These are phyloP conservation scores for Tyto alba DNA, from an alignment of 2,113 vertebrate species.

Conservation along the genomic window DNA sequence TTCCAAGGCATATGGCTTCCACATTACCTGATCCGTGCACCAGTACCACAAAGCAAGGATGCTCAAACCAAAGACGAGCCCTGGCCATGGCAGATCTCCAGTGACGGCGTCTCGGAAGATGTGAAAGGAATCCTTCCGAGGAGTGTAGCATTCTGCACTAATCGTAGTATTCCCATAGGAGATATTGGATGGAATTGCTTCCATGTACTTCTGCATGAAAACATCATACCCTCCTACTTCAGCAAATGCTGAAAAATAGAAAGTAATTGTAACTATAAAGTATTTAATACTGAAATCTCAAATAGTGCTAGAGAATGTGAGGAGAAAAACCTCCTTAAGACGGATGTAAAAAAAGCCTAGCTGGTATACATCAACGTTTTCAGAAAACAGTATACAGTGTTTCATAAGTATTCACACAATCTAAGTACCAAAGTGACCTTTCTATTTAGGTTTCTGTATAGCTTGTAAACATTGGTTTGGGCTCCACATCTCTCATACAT, in stretches of 20 bases:
- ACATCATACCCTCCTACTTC: constrained; percentile 84
- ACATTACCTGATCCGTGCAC: constrained; percentile 93
- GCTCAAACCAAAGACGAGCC: constrained; percentile 84
- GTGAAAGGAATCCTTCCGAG: constrained; percentile 85
- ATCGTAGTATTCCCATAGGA: neutral
- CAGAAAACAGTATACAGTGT: neutral
- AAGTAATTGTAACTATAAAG: neutral
- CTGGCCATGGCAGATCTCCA: constrained; percentile 92
- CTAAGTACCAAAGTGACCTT: neutral
- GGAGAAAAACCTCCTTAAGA: neutral
- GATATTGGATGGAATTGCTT: constrained; percentile 68
- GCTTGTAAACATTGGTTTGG: neutral
- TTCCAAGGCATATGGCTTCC: neutral
- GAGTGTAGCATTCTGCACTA: constrained; percentile 73
- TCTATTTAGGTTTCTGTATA: neutral
- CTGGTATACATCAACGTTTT: no score
- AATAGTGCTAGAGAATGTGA: neutral
- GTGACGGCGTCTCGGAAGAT: constrained; percentile 82
- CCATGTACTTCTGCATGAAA: constrained; percentile 84
- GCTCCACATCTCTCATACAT: neutral
- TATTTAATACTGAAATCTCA: neutral
- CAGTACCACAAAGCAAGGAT: constrained; percentile 91
- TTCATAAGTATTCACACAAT: neutral
- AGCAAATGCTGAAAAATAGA: constrained; percentile 76
- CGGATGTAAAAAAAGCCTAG: neutral